A percentile compares a stretch with the other conserved stretches of the same genome.
Evolutionary conservation across 35 echinoderm and acorn worm genomes (phyloP).

Genomic region (Holothuria glaberrima): DNA sequence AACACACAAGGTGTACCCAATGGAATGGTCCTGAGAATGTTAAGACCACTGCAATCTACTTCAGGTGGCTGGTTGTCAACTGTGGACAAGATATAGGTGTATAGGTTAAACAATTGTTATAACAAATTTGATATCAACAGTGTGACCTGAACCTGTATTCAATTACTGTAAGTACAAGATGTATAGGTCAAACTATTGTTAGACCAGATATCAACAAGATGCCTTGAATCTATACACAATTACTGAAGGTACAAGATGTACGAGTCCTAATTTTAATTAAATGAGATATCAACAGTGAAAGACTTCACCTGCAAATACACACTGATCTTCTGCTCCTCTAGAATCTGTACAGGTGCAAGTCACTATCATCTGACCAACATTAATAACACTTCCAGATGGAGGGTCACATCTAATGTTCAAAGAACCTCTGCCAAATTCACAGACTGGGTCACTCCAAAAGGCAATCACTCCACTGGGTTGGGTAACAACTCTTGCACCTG

Average conservation of each 20-base stretch:
- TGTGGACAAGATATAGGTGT: neutral
- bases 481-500: neutral
- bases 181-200: no score
- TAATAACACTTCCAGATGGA: conserved; percentile 17
- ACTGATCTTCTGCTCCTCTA: neutral
- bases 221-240: no score
- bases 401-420: neutral
- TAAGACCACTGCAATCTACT: neutral
- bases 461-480: conserved; percentile 2
- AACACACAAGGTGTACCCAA: neutral
- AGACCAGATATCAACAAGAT: no score
- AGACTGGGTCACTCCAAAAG: neutral
- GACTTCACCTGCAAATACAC: conserved; percentile 4
- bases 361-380: neutral
- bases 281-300: no score
- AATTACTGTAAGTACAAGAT: no score
- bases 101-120: no score
- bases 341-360: conserved; percentile 11
- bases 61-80: conserved; percentile 4
- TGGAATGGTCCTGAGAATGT: conserved; percentile 1
- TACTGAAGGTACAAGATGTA: no score
- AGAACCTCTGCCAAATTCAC: neutral
- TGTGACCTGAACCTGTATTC: no score
- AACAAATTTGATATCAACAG: no score
- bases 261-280: no score